A percentile compares a stretch with the other conserved stretches of the same genome.
phyloP scores from a whole-genome alignment of 1,140 invertebrate species.

The Acromyrmex heyeri region DNA sequence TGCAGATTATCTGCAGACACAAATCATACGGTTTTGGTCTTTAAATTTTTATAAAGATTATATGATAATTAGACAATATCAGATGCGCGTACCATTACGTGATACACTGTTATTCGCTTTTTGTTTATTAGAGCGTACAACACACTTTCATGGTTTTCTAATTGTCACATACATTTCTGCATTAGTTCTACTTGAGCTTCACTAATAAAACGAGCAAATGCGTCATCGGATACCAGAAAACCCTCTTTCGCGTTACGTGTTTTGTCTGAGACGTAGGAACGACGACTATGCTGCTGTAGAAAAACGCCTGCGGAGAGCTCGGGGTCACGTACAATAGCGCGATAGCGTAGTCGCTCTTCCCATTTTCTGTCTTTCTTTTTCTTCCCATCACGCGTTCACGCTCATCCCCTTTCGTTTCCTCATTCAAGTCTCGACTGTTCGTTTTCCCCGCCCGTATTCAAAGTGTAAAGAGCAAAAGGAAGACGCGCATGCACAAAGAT shows the following conservation, averaged over 20 bases:
- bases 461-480: conserved; percentile 75
- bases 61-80: background rate
- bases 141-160: background rate
- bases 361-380: background rate
- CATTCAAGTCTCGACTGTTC: conserved; percentile 36
- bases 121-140: background rate
- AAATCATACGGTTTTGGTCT: background rate
- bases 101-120: conserved; percentile 1
- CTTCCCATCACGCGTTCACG: background rate
- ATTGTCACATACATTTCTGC: conserved; percentile 11
- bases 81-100: too few relatives aligned
- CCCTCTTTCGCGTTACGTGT: conserved; percentile 39
- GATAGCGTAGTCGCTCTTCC: conserved; percentile 78
- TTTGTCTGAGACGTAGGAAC: conserved; percentile 56
- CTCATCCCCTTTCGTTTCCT: conserved; percentile 17
- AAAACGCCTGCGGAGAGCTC: conserved; percentile 72
- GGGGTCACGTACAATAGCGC: conserved; percentile 79
- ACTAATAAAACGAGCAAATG: conserved; percentile 31
- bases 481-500: conserved; percentile 75
- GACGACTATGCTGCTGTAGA: conserved; percentile 52
- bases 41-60: background rate
- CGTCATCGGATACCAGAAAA: conserved; percentile 58
- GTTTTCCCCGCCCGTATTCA: conserved; percentile 75
- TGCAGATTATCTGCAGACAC: background rate
- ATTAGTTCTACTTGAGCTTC: background rate